Conservation (phyloP, 2,888 invertebrate species). For the Eremobia ochroleuca region DNA sequence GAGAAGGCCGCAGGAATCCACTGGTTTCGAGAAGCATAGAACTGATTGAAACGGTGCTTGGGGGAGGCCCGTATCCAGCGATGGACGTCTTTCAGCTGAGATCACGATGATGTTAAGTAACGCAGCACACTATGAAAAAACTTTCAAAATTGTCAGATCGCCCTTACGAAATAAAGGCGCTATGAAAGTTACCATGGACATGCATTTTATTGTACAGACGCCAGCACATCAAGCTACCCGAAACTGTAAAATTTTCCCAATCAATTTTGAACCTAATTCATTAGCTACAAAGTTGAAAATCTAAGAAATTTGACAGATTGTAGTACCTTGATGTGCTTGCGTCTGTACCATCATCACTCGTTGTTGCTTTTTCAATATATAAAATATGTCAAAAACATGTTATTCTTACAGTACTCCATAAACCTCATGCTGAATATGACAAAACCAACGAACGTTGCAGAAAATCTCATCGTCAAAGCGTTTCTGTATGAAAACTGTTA, state of each 20-base stretch:
- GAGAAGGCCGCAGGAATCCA: no score
- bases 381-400: neutral
- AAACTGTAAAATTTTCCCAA: no score
- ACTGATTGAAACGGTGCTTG: no score
- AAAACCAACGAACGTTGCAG: slow-evolving; percentile 59
- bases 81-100: no score
- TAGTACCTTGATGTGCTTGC: no score
- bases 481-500: slow-evolving; percentile 69
- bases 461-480: slow-evolving; percentile 60
- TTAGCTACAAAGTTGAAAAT: no score
- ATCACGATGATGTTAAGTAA: neutral
- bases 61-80: neutral
- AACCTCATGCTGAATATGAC: slow-evolving; percentile 72
- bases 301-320: no score
- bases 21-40: no score
- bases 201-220: neutral
- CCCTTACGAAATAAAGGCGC: neutral
- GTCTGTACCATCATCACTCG: neutral
- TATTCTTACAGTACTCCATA: slow-evolving; percentile 69
- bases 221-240: no score
- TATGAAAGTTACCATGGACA: neutral
- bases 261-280: no score
- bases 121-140: neutral
- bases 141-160: neutral
- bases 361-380: neutral